These are phyloP conservation scores for Ispidina picta DNA, from an alignment of 2,797 vertebrate species.

Conservation along the genomic window DNA sequence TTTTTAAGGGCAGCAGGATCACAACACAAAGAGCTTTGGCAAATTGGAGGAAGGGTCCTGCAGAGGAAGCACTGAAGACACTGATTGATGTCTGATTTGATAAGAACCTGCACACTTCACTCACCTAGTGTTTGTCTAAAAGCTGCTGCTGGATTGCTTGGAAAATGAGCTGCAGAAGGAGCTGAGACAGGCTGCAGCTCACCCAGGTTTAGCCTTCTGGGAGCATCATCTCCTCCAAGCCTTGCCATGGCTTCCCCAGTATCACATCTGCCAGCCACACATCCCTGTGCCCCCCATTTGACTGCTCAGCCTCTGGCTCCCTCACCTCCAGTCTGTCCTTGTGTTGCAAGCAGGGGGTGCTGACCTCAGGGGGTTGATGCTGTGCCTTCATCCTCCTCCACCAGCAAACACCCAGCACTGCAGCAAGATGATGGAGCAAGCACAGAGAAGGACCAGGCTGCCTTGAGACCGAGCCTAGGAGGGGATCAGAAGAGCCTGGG, in stretches of 20 bases:
- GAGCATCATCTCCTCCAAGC: background rate
- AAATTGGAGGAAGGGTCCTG: slow-evolving; percentile 17
- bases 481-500: background rate
- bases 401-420: background rate
- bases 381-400: background rate
- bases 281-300: accelerated
- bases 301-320: background rate
- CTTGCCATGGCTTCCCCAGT: background rate
- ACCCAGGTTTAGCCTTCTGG: background rate
- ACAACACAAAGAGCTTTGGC: background rate
- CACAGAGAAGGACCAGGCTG: background rate
- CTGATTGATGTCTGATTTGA: slow-evolving; percentile 25
- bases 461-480: background rate
- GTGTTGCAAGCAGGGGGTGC: accelerated
- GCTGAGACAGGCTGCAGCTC: background rate
- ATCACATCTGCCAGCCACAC: background rate
- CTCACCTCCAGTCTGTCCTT: background rate
- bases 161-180: background rate
- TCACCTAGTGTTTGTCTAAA: background rate
- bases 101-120: background rate
- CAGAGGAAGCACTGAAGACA: slow-evolving; percentile 41
- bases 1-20: slow-evolving; percentile 23
- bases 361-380: accelerated
- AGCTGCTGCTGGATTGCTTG: background rate
- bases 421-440: background rate